These are phyloP conservation scores for Anodontia alba DNA, from an alignment of 2,888 invertebrate species.

Conservation along the genomic window DNA sequence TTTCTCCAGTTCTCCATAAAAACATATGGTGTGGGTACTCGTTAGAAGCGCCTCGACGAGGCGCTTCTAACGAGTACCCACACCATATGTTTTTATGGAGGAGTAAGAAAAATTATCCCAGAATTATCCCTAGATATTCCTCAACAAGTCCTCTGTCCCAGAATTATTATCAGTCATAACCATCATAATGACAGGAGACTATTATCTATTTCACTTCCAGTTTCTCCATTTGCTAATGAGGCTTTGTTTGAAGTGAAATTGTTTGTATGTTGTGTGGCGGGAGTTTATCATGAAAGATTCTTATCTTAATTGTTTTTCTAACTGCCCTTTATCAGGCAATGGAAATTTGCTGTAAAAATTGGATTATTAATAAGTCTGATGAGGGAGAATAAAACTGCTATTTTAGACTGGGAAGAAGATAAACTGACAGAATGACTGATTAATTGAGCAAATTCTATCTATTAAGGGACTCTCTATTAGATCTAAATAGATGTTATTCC, in stretches of 20 bases:
- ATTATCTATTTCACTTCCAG: not conserved
- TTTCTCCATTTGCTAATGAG: not conserved
- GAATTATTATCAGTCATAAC: not conserved
- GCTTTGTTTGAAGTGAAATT: constrained; percentile 13
- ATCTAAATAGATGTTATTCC: no score
- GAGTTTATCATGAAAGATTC: not conserved
- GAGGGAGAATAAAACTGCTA: not conserved
- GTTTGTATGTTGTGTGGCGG: not conserved
- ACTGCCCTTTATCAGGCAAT: constrained; percentile 10
- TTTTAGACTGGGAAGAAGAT: not conserved
- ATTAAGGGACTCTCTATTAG: no score
- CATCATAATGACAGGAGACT: constrained; percentile 16
- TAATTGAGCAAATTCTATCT: no score
- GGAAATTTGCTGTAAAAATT: constrained; percentile 7
- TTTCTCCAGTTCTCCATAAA: no score
- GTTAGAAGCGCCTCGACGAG: no score
- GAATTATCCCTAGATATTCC: no score
- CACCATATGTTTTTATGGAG: no score
- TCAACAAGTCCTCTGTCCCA: no score
- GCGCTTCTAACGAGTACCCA: no score
- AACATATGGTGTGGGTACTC: no score
- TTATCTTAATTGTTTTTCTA: not conserved
- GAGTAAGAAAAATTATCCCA: no score
- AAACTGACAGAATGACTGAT: constrained; percentile 7
- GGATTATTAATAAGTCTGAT: constrained; percentile 2